A percentile compares a stretch with the other conserved stretches of the same genome.
These are phyloP conservation scores for Cataglyphis altisquamis DNA, from an alignment of 2,888 invertebrate species.

Conservation along the genomic window DNA sequence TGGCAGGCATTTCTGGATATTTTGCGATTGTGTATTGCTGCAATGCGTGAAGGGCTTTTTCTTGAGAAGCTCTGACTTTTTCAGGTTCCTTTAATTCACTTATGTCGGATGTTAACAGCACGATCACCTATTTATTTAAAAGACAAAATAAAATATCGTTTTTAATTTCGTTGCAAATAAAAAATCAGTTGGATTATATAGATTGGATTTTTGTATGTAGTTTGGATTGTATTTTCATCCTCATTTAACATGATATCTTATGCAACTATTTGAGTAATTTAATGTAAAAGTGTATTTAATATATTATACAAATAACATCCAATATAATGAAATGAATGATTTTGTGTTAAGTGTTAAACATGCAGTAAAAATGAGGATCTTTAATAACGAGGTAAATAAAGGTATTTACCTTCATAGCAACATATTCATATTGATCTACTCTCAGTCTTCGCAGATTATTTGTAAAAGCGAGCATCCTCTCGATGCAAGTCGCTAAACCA, in stretches of 20 bases:
- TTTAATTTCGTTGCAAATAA: conserved; percentile 4
- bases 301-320: background rate
- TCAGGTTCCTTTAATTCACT: conserved; percentile 97
- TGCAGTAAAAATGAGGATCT: background rate
- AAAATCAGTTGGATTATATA: background rate
- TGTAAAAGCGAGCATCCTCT: conserved; percentile 97
- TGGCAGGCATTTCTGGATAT: conserved; percentile 97
- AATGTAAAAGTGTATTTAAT: background rate
- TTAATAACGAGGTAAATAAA: background rate
- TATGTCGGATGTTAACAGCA: conserved; percentile 90
- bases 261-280: background rate
- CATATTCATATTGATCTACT: conserved; percentile 98
- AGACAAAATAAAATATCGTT: background rate
- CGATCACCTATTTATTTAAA: conserved; percentile 80
- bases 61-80: conserved; percentile 97
- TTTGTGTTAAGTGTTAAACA: background rate
- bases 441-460: conserved; percentile 95
- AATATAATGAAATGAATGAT: background rate
- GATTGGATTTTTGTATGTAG: background rate
- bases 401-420: conserved; percentile 95
- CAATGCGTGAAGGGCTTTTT: conserved; percentile 96
- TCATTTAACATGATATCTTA: background rate
- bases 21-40: conserved; percentile 96
- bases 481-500: conserved; percentile 95
- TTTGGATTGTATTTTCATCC: background rate